Percentiles rank a stretch among this genome's conserved stretches.
These are phyloP conservation scores for Tetragnatha versicolor DNA, from an alignment of 1,140 invertebrate genomes.

Conservation along the genomic window DNA sequence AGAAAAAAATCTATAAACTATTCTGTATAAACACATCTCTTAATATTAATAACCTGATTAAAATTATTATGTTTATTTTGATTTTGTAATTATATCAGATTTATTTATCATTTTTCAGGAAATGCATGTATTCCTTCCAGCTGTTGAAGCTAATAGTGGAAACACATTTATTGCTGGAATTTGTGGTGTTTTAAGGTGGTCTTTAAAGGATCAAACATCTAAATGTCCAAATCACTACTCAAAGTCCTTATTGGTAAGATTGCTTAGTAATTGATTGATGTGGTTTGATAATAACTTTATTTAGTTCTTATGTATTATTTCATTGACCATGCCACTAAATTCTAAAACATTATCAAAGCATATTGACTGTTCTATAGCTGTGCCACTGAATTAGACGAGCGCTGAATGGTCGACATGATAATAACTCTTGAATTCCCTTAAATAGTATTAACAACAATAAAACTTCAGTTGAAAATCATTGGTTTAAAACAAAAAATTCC, in stretches of 20 bases:
- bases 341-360: conserved; percentile 70
- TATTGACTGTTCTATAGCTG: conserved; percentile 69
- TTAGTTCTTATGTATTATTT: not conserved
- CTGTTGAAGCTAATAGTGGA: conserved; percentile 20
- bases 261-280: not conserved
- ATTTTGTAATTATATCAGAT: not conserved
- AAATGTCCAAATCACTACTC: conserved; percentile 27
- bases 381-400: not conserved
- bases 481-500: no score
- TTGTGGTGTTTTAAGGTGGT: conserved; percentile 58
- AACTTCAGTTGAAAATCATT: no score
- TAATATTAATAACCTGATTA: not conserved
- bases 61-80: not conserved
- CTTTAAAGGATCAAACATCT: conserved; percentile 41
- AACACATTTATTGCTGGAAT: conserved; percentile 57
- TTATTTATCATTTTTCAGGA: conserved; percentile 23
- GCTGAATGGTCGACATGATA: not conserved
- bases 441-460: no score
- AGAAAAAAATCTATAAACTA: not conserved
- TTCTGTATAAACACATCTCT: not conserved
- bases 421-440: no score
- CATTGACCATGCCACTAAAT: not conserved
- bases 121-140: conserved; percentile 55
- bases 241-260: conserved; percentile 29
- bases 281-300: not conserved